A percentile compares a stretch with the other conserved stretches of the same genome.
Evolutionary conservation across 1,140 invertebrate species (phyloP).

Genomic region (Meloidogyne exigua): DNA sequence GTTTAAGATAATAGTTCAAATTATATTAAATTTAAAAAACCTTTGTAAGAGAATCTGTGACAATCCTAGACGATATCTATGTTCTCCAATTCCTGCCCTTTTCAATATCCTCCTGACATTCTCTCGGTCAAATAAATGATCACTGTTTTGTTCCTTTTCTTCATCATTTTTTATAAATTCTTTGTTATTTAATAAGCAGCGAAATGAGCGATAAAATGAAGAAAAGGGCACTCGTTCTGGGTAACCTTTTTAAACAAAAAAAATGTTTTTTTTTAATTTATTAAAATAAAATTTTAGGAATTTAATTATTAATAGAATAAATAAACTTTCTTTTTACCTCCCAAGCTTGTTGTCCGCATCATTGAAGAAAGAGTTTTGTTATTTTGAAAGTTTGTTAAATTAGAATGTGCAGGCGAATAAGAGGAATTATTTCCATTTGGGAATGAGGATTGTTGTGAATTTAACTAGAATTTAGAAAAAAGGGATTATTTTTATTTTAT

Average conservation of each 20-base stretch:
- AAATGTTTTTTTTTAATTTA: not conserved
- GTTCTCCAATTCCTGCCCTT: constrained; percentile 14
- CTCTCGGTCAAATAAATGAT: not conserved
- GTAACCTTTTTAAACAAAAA: not conserved
- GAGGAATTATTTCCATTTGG: not conserved
- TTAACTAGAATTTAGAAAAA: not conserved
- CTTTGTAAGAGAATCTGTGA: constrained; percentile 6
- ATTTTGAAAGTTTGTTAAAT: not conserved
- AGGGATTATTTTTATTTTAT: not conserved
- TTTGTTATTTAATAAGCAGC: not conserved
- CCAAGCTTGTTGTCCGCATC: not conserved
- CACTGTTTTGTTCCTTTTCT: not conserved
- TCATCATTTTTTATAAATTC: not conserved
- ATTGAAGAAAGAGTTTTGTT: not conserved
- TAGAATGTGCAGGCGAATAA: not conserved
- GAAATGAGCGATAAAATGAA: not conserved
- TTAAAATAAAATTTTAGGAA: too few relatives aligned
- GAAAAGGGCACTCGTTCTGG: not conserved
- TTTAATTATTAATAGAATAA: too few relatives aligned
- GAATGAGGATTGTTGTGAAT: not conserved
- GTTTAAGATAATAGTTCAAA: too few relatives aligned
- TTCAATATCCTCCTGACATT: not conserved
- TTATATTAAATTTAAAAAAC: too few relatives aligned
- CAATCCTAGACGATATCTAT: constrained; percentile 7
- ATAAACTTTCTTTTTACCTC: not conserved